Evolutionary conservation across 1,140 invertebrate genomes (phyloP).

Genomic region (Diprion similis): DNA sequence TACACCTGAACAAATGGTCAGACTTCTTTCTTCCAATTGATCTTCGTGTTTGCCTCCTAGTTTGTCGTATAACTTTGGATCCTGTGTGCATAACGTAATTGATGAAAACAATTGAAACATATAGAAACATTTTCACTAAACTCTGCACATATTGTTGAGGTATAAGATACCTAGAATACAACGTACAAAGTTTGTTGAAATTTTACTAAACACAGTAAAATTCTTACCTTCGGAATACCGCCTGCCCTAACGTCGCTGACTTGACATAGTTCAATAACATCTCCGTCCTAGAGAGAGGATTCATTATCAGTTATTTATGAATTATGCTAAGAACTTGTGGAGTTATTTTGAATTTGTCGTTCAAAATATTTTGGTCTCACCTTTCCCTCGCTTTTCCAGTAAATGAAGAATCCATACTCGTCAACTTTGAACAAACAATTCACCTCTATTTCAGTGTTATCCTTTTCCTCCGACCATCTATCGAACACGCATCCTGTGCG

Average conservation of each 20-base stretch:
- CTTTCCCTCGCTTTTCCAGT: slow-evolving; percentile 96
- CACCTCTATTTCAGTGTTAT: slow-evolving; percentile 86
- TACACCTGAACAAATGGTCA: slow-evolving; percentile 98
- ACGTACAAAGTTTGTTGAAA: neutral
- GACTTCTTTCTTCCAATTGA: slow-evolving; percentile 89
- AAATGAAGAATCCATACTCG: slow-evolving; percentile 98
- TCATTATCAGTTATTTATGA: slow-evolving; percentile 11
- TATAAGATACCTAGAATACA: no score
- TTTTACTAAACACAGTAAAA: slow-evolving; percentile 10
- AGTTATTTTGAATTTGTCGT: slow-evolving; percentile 11
- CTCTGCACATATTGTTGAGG: no score
- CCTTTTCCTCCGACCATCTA: slow-evolving; percentile 96
- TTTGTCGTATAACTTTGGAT: slow-evolving; percentile 83
- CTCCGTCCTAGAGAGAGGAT: slow-evolving; percentile 82
- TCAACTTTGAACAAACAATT: slow-evolving; percentile 95
- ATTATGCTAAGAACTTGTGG: slow-evolving; percentile 13
- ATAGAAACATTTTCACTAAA: neutral
- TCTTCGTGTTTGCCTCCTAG: slow-evolving; percentile 79
- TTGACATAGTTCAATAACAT: slow-evolving; percentile 96
- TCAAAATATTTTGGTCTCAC: slow-evolving; percentile 64
- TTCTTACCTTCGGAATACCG: slow-evolving; percentile 81
- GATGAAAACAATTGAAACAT: slow-evolving; percentile 16
- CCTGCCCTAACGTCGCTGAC: slow-evolving; percentile 95
- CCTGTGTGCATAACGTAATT: slow-evolving; percentile 65
- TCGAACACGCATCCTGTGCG: slow-evolving; percentile 88